Percentiles rank a stretch among this genome's conserved stretches.
Conservation (phyloP, 2,797 vertebrate genomes). For the Phoxinus dragarum region DNA sequence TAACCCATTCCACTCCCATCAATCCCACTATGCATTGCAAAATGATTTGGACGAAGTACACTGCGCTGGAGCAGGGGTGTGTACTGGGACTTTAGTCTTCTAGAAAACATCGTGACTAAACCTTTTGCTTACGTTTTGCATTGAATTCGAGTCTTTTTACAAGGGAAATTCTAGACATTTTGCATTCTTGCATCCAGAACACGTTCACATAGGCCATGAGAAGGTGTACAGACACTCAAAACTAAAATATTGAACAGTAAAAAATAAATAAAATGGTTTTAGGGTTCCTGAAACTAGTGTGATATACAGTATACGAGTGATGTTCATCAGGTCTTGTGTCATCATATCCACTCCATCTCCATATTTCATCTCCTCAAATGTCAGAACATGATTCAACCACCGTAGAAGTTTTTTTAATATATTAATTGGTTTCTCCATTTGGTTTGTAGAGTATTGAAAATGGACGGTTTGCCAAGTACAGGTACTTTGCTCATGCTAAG, state of each 20-base stretch:
- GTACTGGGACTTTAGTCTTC: neutral
- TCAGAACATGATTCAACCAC: neutral
- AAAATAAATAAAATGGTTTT: neutral
- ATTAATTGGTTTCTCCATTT: slow-evolving; percentile 42
- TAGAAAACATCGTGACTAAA: neutral
- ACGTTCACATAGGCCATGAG: neutral
- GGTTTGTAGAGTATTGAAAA: slow-evolving; percentile 93
- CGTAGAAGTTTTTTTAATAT: neutral
- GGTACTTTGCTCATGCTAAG: slow-evolving; percentile 95
- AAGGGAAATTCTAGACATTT: slow-evolving; percentile 33
- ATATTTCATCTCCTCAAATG: neutral
- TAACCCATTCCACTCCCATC: slow-evolving; percentile 23
- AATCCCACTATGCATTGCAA: neutral
- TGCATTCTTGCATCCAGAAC: slow-evolving; percentile 29
- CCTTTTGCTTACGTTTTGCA: slow-evolving; percentile 36
- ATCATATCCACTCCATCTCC: neutral
- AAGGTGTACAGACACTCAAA: neutral
- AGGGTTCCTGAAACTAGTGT: neutral
- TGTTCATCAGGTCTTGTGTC: neutral
- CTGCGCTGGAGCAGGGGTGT: neutral
- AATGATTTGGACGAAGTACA: neutral
- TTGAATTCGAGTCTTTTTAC: slow-evolving; percentile 17
- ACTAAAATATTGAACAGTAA: neutral
- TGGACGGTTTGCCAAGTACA: slow-evolving; percentile 95
- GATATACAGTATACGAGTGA: neutral